Evolutionary conservation across 1,140 invertebrate genomes (phyloP), one percentile per base, ranked within the genome.

Genomic region (Magallana gigas): DNA sequence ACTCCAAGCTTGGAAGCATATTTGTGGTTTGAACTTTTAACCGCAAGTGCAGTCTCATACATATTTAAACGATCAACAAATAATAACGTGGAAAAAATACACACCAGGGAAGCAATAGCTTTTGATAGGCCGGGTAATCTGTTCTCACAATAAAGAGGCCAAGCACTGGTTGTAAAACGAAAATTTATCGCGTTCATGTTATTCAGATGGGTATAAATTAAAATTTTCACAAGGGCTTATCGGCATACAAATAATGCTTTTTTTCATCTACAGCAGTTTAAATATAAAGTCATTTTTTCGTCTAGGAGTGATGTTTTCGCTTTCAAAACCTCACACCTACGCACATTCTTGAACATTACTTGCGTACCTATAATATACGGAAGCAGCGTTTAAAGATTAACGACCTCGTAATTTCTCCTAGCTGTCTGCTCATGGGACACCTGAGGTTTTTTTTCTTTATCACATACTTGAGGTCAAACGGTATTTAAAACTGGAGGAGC

Each of bases 21-120:
- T 18, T 83, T 83, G 81, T 58, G 81, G 81, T 83, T 83, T 83
- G 81, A 83, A 57, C 81, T 83, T 57, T 57, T 57, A 57, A 83
- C 81, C 81, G 81, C 56, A 83, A 83, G 81, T 83, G 81, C 81
- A 83, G 48, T 29, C 23, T 76, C 68, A 76, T 76, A 76, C 68
- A 76, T 76, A 76, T 76, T 76, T 76, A 76, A 76, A 76, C 68
- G 68, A 29, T 76, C 68, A 76, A 76, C 68, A 76, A 76, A 76
- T 76, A 76, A 76, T 76, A 76, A 76, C 68, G 11, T 18, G 11
- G 23, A 29, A 29, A 36, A 36, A 23, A 76, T 76, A 18, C 36
- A 76, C 68, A 76, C 68, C 18, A 23, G 68, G 68, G 68, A 29
- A 12, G 23, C 68, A 18, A 29, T 18, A 71, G 18, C 29, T 29